A percentile compares a stretch with the other conserved stretches of the same genome.
phyloP scores from a whole-genome alignment of 2,888 invertebrate genomes.

The Polydrusus tereticollis region DNA sequence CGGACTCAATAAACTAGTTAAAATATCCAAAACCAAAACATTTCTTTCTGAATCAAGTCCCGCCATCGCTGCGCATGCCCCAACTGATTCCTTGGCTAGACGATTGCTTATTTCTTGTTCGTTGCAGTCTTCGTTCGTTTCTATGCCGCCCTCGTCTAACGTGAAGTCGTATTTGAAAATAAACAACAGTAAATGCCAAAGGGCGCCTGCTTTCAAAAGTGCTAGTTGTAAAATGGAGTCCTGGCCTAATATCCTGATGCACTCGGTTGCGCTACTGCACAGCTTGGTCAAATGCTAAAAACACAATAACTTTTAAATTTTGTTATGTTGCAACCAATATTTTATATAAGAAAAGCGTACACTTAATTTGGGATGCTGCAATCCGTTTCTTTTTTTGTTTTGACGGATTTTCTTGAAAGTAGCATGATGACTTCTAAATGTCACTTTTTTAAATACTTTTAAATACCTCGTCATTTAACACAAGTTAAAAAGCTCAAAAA shows the following conservation, averaged over 20 bases:
- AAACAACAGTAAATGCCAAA: constrained; percentile 92
- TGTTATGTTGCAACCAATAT: too few relatives aligned
- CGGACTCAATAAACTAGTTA: constrained; percentile 85
- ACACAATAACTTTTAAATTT: too few relatives aligned
- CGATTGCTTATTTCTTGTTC: constrained; percentile 94
- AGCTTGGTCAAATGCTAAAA: constrained; percentile 84
- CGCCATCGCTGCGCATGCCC: constrained; percentile 86
- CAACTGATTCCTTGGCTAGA: constrained; percentile 88
- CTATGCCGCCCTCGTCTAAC: constrained; percentile 95
- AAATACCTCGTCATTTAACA: too few relatives aligned
- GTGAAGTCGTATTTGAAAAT: constrained; percentile 98
- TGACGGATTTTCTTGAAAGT: too few relatives aligned
- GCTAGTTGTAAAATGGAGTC: constrained; percentile 89
- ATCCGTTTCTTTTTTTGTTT: too few relatives aligned
- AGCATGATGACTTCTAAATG: too few relatives aligned
- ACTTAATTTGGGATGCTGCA: too few relatives aligned
- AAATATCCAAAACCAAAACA: constrained; percentile 70
- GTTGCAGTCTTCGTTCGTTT: constrained; percentile 85
- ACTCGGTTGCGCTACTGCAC: constrained; percentile 90
- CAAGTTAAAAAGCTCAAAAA: too few relatives aligned
- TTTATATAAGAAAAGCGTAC: too few relatives aligned
- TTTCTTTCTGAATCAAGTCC: constrained; percentile 76
- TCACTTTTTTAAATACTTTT: too few relatives aligned
- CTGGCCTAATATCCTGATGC: constrained; percentile 88
- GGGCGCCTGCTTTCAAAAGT: constrained; percentile 85